Conservation (phyloP, 2,797 vertebrate species). For the Lepus oiostolus region DNA sequence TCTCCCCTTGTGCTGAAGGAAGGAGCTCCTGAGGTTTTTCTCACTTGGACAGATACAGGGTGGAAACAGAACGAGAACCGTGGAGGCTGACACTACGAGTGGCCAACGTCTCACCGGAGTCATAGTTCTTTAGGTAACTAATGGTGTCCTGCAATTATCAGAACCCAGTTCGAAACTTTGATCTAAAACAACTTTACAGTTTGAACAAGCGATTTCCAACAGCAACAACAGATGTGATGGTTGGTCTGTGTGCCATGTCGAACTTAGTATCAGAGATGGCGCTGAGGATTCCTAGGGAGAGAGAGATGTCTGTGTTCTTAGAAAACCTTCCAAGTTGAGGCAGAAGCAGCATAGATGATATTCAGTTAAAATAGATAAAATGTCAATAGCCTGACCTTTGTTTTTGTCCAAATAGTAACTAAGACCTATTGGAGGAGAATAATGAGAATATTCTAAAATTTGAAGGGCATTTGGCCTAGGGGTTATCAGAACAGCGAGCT, state of each 20-base stretch:
- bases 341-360: not conserved
- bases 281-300: too few species aligned
- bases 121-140: not conserved
- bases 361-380: not conserved
- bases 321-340: not conserved
- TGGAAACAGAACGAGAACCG: rapidly evolving
- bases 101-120: too few species aligned
- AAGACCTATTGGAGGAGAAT: not conserved
- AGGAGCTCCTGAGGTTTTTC: not conserved
- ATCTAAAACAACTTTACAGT: not conserved
- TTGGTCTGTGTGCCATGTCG: not conserved
- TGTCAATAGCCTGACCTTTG: not conserved
- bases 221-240: not conserved
- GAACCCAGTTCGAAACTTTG: not conserved
- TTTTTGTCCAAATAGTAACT: not conserved
- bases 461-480: too few species aligned
- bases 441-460: not conserved
- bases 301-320: rapidly evolving
- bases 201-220: not conserved
- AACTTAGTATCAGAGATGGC: not conserved
- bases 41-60: not conserved
- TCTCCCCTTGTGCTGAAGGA: too few species aligned
- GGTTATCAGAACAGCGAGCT: too few species aligned
- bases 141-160: not conserved
- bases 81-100: rapidly evolving